Conservation (phyloP, 2,797 vertebrate genomes). For the Novumbra hubbsi region DNA sequence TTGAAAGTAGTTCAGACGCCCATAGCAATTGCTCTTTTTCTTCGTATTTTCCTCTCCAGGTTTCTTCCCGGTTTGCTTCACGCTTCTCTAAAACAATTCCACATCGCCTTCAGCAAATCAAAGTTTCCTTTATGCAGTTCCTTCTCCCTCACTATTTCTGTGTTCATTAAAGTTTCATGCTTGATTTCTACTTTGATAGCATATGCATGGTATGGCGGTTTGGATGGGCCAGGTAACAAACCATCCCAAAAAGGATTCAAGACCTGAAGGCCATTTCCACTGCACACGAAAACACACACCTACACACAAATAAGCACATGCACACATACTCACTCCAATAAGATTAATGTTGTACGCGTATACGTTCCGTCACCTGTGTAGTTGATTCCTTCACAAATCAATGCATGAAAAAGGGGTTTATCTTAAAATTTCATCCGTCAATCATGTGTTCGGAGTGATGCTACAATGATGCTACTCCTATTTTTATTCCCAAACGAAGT, state of each 20-base stretch:
- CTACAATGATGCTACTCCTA: slow-evolving; percentile 37
- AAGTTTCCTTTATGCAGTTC: slow-evolving; percentile 51
- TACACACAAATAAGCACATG: too few species aligned
- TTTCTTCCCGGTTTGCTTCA: slow-evolving; percentile 62
- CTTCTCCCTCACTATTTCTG: slow-evolving; percentile 45
- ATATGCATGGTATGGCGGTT: slow-evolving; percentile 70
- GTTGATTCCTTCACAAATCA: slow-evolving; percentile 37
- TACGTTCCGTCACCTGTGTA: not conserved
- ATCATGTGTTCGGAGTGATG: slow-evolving; percentile 31
- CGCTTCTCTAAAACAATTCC: slow-evolving; percentile 73
- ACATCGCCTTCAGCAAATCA: slow-evolving; percentile 67
- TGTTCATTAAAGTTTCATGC: slow-evolving; percentile 76
- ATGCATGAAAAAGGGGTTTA: slow-evolving; percentile 24
- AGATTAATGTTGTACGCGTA: too few species aligned
- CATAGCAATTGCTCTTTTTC: slow-evolving; percentile 56
- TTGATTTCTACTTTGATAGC: slow-evolving; percentile 75
- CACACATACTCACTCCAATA: too few species aligned
- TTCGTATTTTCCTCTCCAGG: slow-evolving; percentile 47
- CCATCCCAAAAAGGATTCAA: slow-evolving; percentile 31
- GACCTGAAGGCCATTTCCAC: slow-evolving; percentile 35
- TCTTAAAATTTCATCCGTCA: slow-evolving; percentile 52
- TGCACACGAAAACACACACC: not conserved
- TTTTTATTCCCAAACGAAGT: slow-evolving; percentile 56
- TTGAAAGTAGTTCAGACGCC: slow-evolving; percentile 59
- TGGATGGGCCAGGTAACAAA: slow-evolving; percentile 59